Percentiles rank a stretch among this genome's conserved stretches.
Conservation (phyloP, 2,113 vertebrate genomes). For the Dinomys branickii region DNA sequence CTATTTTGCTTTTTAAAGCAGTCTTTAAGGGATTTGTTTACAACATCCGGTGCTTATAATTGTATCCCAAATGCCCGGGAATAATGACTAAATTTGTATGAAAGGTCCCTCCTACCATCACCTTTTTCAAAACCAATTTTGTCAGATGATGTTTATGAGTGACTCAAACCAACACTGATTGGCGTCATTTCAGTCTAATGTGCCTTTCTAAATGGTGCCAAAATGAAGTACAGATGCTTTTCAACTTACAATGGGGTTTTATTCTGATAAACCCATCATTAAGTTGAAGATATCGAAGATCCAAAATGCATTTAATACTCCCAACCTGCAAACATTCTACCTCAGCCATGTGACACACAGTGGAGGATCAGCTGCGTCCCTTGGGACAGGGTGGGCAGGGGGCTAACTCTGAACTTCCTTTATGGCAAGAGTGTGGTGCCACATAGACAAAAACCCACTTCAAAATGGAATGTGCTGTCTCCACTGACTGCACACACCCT, state of each 20-base stretch:
- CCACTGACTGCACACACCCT: rapidly evolving
- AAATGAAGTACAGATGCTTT: neutral
- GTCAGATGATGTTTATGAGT: neutral
- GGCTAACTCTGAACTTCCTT: neutral
- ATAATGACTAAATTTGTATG: conserved; percentile 38
- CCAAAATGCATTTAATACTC: neutral
- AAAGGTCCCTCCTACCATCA: neutral
- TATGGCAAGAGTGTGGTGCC: neutral
- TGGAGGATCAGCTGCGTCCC: too few relatives aligned
- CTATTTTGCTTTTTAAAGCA: conserved; percentile 51
- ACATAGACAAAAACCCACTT: neutral
- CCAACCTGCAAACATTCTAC: neutral
- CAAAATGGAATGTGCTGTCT: neutral
- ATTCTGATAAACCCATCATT: neutral
- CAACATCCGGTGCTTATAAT: neutral
- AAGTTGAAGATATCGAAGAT: too few relatives aligned
- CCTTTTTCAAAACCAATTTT: conserved; percentile 55
- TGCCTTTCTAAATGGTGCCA: neutral
- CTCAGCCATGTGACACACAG: neutral
- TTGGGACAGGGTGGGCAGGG: neutral
- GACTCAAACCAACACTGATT: neutral
- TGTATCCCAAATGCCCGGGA: conserved; percentile 5
- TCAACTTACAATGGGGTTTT: neutral
- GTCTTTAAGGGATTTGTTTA: conserved; percentile 61
- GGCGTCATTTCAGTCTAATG: neutral